These are phyloP conservation scores for Ectemnius continuus DNA, from an alignment of 2,888 invertebrate genomes.

Conservation along the genomic window DNA sequence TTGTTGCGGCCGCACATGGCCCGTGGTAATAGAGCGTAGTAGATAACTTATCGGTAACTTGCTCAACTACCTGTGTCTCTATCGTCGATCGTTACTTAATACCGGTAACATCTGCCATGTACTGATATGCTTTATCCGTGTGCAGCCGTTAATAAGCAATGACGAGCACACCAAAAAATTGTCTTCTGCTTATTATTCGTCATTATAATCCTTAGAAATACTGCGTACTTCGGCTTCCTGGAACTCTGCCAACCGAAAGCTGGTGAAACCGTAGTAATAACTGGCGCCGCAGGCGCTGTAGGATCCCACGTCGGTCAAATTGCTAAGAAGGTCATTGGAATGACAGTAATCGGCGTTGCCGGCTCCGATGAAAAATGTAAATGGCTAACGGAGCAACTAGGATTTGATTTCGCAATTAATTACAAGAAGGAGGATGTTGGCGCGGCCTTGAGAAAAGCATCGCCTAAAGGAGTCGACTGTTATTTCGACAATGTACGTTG, in stretches of 20 bases:
- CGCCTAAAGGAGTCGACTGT: constrained; percentile 86
- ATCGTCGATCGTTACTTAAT: no score
- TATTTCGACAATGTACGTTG: constrained; percentile 87
- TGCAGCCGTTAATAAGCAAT: no score
- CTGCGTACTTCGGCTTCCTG: constrained; percentile 87
- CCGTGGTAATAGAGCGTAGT: no score
- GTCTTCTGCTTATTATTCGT: background rate
- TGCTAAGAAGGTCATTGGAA: constrained; percentile 83
- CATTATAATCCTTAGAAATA: constrained; percentile 79
- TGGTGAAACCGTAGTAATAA: constrained; percentile 86
- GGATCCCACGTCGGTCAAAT: constrained; percentile 89
- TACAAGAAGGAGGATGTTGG: constrained; percentile 83
- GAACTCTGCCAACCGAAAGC: constrained; percentile 85
- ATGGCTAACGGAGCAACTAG: constrained; percentile 83
- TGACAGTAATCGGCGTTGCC: constrained; percentile 85
- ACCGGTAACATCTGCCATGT: no score
- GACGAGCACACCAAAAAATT: no score
- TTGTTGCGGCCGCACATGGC: no score
- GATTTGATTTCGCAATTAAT: constrained; percentile 85
- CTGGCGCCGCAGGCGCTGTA: constrained; percentile 88
- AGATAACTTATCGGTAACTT: no score
- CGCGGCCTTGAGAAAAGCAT: constrained; percentile 80
- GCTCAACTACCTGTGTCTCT: no score
- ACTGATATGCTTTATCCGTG: no score
- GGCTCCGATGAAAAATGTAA: constrained; percentile 85